Evolutionary conservation across 2,113 vertebrate species (phyloP).

Genomic region (Seriola quinqueradiata): DNA sequence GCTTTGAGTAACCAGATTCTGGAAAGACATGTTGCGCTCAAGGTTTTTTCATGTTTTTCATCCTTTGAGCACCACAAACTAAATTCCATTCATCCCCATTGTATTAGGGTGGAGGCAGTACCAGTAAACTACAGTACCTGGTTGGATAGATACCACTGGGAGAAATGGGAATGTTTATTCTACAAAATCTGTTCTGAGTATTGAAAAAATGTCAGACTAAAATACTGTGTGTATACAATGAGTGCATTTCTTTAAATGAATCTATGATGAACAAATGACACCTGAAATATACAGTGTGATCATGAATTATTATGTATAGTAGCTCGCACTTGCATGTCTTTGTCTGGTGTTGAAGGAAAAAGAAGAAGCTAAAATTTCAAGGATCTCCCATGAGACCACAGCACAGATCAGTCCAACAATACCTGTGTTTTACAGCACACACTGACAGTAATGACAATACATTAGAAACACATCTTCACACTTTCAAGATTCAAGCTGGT

Average conservation of each 20-base stretch:
- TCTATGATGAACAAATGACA: not conserved
- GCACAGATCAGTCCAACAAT: not conserved
- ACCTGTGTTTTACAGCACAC: not conserved
- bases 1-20: not conserved
- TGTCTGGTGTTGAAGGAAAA: not conserved
- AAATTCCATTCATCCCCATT: not conserved
- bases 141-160: not conserved
- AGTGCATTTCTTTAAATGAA: not conserved
- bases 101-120: not conserved
- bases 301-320: not conserved
- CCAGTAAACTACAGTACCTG: not conserved
- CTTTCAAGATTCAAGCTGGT: slow-evolving; percentile 14
- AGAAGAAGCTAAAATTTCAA: not conserved
- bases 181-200: not conserved
- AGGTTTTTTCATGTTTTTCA: slow-evolving; percentile 11
- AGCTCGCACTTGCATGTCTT: not conserved
- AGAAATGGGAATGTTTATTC: not conserved
- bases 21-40: not conserved
- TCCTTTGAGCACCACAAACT: slow-evolving; percentile 14
- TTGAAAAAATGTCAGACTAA: not conserved
- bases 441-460: not conserved
- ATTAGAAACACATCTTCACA: not conserved
- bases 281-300: not conserved
- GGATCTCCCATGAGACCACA: slow-evolving; percentile 1
- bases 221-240: not conserved